Evolutionary conservation across 2,113 vertebrate species (phyloP).

Genomic region (Gnathonemus longibarbis): DNA sequence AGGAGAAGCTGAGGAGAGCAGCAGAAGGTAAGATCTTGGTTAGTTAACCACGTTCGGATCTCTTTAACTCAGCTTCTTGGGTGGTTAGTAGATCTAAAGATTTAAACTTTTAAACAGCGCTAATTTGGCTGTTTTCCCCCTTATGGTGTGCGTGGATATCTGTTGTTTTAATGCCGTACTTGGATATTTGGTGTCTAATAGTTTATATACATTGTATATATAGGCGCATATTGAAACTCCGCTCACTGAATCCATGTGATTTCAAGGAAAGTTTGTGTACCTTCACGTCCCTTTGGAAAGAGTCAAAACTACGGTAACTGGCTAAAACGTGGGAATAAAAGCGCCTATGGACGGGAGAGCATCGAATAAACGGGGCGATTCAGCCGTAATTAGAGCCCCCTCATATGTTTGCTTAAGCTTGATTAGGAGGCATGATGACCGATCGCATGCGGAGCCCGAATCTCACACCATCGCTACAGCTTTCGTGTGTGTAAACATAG

Average conservation of each 20-base stretch:
- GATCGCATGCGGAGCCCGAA: background rate
- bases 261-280: background rate
- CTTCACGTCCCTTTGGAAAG: background rate
- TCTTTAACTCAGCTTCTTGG: background rate
- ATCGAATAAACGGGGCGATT: background rate
- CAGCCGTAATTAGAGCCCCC: background rate
- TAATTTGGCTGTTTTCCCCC: background rate
- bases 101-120: background rate
- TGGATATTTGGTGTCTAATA: background rate
- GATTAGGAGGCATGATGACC: background rate
- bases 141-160: background rate
- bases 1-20: constrained; percentile 35
- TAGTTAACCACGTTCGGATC: too few species aligned
- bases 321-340: background rate
- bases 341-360: background rate
- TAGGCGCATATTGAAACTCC: background rate
- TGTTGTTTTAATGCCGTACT: background rate
- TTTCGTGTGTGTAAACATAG: background rate
- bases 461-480: background rate
- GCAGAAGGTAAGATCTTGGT: constrained; percentile 44
- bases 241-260: background rate
- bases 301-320: background rate
- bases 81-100: background rate
- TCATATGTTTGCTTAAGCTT: background rate
- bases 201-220: background rate